Evolutionary conservation across 2,797 vertebrate genomes (phyloP).

Genomic region (Paramormyrops hopkinsi): DNA sequence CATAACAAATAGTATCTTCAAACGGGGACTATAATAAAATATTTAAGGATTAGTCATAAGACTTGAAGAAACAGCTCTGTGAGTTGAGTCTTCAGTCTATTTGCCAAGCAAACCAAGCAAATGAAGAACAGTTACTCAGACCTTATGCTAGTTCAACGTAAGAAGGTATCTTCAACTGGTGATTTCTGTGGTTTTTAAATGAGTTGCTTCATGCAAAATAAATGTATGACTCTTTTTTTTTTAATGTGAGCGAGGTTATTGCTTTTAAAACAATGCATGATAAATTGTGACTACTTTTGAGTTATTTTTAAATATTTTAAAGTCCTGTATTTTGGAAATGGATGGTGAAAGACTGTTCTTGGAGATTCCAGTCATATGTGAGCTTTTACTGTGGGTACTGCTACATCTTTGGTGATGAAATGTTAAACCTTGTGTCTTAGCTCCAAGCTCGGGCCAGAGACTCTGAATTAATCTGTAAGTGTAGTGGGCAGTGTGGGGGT

Average conservation of each 20-base stretch:
- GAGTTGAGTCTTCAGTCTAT: constrained; percentile 1
- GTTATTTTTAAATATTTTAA: not conserved
- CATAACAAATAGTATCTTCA: constrained; percentile 17
- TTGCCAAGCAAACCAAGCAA: not conserved
- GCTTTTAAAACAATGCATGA: not conserved
- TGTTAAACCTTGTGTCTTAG: not conserved
- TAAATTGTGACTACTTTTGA: not conserved
- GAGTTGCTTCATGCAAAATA: not conserved
- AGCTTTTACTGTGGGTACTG: not conserved
- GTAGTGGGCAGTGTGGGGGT: not conserved
- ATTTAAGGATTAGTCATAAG: constrained; percentile 14
- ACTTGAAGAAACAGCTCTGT: constrained; percentile 7
- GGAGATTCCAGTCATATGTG: not conserved
- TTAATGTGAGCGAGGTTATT: not conserved
- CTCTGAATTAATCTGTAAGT: not conserved
- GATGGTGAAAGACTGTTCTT: not conserved
- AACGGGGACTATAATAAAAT: constrained; percentile 12
- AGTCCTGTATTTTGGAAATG: not conserved
- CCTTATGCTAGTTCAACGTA: not conserved
- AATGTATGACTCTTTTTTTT: not conserved
- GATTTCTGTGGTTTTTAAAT: not conserved
- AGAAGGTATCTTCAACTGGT: not conserved
- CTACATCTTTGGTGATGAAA: not conserved
- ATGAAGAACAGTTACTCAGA: not conserved
- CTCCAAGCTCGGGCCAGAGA: not conserved